Percentiles rank a stretch among this genome's conserved stretches.
Evolutionary conservation across 2,888 invertebrate genomes (phyloP).

Genomic region (Papilio elwesi): DNA sequence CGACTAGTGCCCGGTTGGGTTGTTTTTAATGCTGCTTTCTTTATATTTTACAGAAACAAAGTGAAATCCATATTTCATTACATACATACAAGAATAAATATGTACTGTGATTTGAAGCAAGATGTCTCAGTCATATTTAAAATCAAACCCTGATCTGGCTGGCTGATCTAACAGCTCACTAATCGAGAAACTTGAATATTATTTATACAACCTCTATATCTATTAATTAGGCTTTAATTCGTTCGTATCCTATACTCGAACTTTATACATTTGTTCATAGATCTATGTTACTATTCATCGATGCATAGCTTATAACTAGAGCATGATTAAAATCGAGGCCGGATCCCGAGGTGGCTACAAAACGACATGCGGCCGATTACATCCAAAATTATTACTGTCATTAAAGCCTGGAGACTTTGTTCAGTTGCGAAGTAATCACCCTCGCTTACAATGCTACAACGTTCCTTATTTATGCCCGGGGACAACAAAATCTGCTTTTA

Average conservation of each 20-base stretch:
- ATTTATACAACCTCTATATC: too few relatives aligned
- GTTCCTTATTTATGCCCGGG: constrained; percentile 58
- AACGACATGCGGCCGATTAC: constrained; percentile 78
- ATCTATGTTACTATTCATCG: constrained; percentile 76
- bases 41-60: too few relatives aligned
- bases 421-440: constrained; percentile 69
- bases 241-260: constrained; percentile 49
- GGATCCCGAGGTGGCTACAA: constrained; percentile 79
- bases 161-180: too few relatives aligned
- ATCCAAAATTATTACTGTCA: constrained; percentile 80
- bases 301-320: constrained; percentile 77
- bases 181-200: too few relatives aligned
- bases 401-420: constrained; percentile 69
- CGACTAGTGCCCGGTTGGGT: too few relatives aligned
- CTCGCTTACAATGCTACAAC: constrained; percentile 59
- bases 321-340: constrained; percentile 75
- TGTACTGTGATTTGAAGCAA: too few relatives aligned
- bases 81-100: too few relatives aligned
- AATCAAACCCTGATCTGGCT: too few relatives aligned
- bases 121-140: too few relatives aligned
- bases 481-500: constrained; percentile 13
- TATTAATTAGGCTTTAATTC: not conserved
- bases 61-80: too few relatives aligned
- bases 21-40: too few relatives aligned
- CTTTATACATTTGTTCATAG: constrained; percentile 64